phyloP scores from a whole-genome alignment of 2,888 invertebrate species.

The Atethmia centrago region DNA sequence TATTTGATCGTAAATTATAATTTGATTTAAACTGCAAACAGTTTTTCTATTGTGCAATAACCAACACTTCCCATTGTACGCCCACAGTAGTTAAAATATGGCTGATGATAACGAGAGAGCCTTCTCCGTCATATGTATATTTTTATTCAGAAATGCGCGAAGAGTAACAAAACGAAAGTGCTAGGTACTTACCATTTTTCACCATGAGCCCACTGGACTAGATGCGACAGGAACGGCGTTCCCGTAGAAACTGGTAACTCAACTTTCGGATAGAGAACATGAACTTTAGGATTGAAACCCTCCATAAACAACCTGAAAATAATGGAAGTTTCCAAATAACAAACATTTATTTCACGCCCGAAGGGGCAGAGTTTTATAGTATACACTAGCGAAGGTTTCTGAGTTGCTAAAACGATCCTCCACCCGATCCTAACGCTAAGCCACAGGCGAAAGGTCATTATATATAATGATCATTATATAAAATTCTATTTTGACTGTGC shows the following conservation, averaged over 20 bases:
- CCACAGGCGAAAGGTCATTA: background rate
- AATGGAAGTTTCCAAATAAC: conserved; percentile 70
- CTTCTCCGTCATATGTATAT: too few species aligned
- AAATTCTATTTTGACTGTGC: background rate
- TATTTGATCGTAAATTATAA: too few species aligned
- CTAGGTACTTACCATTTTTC: conserved; percentile 89
- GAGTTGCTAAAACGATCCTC: background rate
- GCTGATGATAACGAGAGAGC: too few species aligned
- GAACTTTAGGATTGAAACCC: conserved; percentile 93
- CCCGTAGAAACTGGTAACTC: conserved; percentile 80
- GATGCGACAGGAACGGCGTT: conserved; percentile 94
- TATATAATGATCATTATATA: background rate
- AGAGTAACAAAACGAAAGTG: background rate
- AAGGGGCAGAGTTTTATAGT: background rate
- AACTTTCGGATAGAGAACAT: conserved; percentile 93
- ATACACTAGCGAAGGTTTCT: background rate
- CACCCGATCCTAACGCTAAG: background rate
- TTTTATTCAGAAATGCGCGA: background rate
- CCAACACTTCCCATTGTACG: too few species aligned
- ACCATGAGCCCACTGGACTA: conserved; percentile 95
- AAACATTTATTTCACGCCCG: background rate
- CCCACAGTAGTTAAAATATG: too few species aligned
- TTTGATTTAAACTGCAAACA: too few species aligned
- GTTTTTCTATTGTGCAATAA: too few species aligned
- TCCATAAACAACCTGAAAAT: conserved; percentile 92